Conservation (phyloP, 1,140 invertebrate genomes). For the Panagrolaimus sp. region DNA sequence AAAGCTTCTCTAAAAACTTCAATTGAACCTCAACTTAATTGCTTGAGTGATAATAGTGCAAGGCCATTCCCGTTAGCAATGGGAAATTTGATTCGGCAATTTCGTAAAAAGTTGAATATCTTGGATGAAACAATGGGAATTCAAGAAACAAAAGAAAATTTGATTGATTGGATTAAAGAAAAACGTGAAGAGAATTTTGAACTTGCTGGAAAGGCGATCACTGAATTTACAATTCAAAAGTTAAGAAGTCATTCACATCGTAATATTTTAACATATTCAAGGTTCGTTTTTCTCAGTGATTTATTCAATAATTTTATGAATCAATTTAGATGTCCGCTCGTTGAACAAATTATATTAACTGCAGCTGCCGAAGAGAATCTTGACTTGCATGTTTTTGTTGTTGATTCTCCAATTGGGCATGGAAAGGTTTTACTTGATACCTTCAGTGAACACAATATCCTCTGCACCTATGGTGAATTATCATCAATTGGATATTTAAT, state of each 20-base stretch:
- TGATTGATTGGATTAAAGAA: slow-evolving; percentile 15
- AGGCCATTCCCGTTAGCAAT: slow-evolving; percentile 22
- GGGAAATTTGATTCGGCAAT: slow-evolving; percentile 24
- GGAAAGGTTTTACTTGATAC: slow-evolving; percentile 19
- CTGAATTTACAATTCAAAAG: slow-evolving; percentile 21
- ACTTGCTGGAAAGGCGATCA: slow-evolving; percentile 20
- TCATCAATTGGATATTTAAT: slow-evolving; percentile 23
- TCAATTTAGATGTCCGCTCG: slow-evolving; percentile 23
- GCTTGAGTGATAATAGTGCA: slow-evolving; percentile 15
- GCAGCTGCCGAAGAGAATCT: slow-evolving; percentile 8
- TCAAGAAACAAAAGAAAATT: neutral
- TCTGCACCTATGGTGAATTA: slow-evolving; percentile 11
- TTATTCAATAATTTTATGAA: neutral
- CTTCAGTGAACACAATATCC: slow-evolving; percentile 13
- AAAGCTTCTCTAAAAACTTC: neutral
- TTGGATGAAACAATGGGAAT: neutral
- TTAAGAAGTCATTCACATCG: neutral
- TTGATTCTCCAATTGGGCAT: slow-evolving; percentile 14
- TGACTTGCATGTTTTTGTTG: slow-evolving; percentile 22
- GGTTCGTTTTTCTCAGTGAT: neutral
- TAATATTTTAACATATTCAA: slow-evolving; percentile 17
- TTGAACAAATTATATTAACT: slow-evolving; percentile 25
- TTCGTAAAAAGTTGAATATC: slow-evolving; percentile 19
- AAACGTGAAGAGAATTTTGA: slow-evolving; percentile 19
- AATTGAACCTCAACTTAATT: slow-evolving; percentile 22